These are phyloP conservation scores for Polia nebulosa DNA, from an alignment of 2,888 invertebrate species.

Conservation along the genomic window DNA sequence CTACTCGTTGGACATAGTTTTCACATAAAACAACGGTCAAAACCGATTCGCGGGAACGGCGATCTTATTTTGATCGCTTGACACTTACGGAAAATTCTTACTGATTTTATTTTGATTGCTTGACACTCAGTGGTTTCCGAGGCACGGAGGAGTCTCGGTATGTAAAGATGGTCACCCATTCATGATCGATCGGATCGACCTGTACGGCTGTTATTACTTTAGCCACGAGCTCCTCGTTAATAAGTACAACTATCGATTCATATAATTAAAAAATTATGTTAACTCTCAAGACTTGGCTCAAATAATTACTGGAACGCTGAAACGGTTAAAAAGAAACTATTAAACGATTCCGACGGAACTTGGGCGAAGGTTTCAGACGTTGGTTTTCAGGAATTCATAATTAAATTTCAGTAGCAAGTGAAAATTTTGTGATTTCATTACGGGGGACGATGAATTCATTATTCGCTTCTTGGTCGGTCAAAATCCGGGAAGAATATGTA, in stretches of 20 bases:
- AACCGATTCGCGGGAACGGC: too few relatives aligned
- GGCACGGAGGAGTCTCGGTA: too few relatives aligned
- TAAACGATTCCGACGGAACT: slow-evolving; percentile 55
- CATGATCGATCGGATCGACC: too few relatives aligned
- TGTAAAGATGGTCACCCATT: too few relatives aligned
- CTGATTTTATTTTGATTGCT: too few relatives aligned
- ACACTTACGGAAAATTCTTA: too few relatives aligned
- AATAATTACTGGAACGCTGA: slow-evolving; percentile 51
- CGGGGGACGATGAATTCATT: slow-evolving; percentile 60
- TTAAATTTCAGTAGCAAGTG: slow-evolving; percentile 59
- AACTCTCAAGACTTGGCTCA: slow-evolving; percentile 36
- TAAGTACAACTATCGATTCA: slow-evolving; percentile 13
- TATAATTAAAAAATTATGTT: slow-evolving; percentile 41
- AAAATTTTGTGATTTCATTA: slow-evolving; percentile 62
- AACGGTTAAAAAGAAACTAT: slow-evolving; percentile 60
- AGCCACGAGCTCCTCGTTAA: too few relatives aligned
- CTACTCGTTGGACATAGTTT: too few relatives aligned
- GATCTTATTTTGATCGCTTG: too few relatives aligned
- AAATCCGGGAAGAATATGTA: slow-evolving; percentile 46
- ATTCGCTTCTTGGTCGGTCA: slow-evolving; percentile 42
- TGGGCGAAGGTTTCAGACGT: slow-evolving; percentile 44
- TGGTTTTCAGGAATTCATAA: slow-evolving; percentile 64
- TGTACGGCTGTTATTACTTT: too few relatives aligned
- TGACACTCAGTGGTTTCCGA: too few relatives aligned
- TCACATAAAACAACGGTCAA: too few relatives aligned